Conservation (phyloP, 2,797 vertebrate genomes). For the Protosalanx chinensis region DNA sequence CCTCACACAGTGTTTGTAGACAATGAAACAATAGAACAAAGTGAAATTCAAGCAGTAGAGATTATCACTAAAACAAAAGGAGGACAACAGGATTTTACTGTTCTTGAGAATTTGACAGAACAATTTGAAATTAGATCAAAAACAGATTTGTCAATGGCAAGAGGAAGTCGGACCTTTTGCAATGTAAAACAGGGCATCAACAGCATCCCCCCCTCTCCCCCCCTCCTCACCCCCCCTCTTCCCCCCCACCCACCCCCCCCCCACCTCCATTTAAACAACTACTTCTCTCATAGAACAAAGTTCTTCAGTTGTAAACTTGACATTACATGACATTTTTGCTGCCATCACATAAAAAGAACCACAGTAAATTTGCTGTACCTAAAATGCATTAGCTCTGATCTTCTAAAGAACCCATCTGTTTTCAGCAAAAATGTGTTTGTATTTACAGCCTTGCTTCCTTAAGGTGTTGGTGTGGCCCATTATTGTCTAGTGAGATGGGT, state of each 20-base stretch:
- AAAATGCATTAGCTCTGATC: background rate
- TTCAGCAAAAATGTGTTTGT: background rate
- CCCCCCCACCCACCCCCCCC: too few relatives aligned
- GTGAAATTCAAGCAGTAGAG: constrained; percentile 34
- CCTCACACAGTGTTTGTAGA: constrained; percentile 40
- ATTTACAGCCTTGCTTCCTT: background rate
- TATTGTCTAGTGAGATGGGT: constrained; percentile 8
- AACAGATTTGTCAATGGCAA: constrained; percentile 2
- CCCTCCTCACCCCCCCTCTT: too few relatives aligned
- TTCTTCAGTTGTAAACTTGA: background rate
- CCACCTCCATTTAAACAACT: background rate
- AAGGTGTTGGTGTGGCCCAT: constrained; percentile 10
- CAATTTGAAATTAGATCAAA: constrained; percentile 32
- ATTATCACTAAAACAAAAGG: constrained; percentile 45
- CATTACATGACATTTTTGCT: background rate
- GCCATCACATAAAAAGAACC: background rate
- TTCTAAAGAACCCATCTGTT: constrained; percentile 1
- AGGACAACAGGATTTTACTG: constrained; percentile 37
- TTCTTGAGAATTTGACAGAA: constrained; percentile 29
- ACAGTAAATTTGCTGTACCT: background rate
- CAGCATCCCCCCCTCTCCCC: too few relatives aligned
- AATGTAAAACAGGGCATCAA: constrained; percentile 10
- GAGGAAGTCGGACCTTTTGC: constrained; percentile 10
- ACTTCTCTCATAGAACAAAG: background rate
- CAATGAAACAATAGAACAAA: constrained; percentile 48